Base-by-base conservation (phyloP, 1,140 invertebrate genomes). In the Hormaphis cornu region DNA sequence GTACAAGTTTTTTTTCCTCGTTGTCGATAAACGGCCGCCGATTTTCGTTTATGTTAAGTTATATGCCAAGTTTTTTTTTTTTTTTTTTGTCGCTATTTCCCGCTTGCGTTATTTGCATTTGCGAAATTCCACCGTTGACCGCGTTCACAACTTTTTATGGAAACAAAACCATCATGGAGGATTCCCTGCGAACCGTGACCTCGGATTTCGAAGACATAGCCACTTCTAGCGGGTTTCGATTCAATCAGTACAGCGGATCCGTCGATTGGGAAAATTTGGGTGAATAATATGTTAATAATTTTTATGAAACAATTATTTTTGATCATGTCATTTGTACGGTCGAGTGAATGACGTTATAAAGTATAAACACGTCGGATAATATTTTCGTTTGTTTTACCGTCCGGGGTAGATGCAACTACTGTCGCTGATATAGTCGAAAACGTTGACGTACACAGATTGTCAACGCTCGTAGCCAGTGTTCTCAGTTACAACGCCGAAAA, bases 401-500 rank as follows among this genome's bases (percentile, higher is more conserved):
- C n/a, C 0, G 9, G 14, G 16, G 22, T 58, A 58, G 54, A 58
- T 24, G 14, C 7, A 58, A 16, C 24, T 26, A 22, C n/a, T 16
- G 12, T 40, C n/a, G 8, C 24, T 24, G 20, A 24, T 58, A 24
- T 58, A n/a, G 10, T 58, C 40, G 33, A 58, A 24, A 58, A 58
- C 4, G 20, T 35, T 26, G 54, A 58, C n/a, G 33, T 58, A 58
- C 28, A 58, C 12, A 24, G 20, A n/a, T n/a, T 58, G 33, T 58
- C 54, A 24, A 40, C 4, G 14, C 33, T 58, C 24, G 54, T 58
- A 40, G 54, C 54, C 16, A 58, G 33, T 58, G 54, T 58, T 40
- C 54, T 58, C 18, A 40, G 35, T 58, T 58, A 58, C 3, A 58
- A 58, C 40, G n/a, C 40, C 40, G 54, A 58, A 3, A 58, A 58